phyloP scores from a whole-genome alignment of 2,113 vertebrate species.

The Phodopus roborovskii region DNA sequence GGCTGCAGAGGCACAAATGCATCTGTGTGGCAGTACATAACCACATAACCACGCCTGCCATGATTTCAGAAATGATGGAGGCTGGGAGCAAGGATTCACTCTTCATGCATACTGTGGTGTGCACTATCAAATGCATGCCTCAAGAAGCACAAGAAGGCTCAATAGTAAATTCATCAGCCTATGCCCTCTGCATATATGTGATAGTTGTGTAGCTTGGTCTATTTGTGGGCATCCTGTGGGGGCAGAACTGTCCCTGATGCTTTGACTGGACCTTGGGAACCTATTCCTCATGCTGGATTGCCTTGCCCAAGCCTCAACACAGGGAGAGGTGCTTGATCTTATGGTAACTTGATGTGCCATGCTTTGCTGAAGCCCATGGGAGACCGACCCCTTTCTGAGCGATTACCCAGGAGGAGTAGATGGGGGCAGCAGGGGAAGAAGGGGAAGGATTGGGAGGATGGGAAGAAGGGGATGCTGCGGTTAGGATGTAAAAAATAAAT shows the following conservation, averaged over 20 bases:
- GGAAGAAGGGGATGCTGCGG: too few species aligned
- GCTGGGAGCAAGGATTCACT: background rate
- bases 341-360: background rate
- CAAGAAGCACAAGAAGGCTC: background rate
- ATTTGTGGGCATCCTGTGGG: background rate
- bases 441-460: too few species aligned
- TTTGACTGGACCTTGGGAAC: background rate
- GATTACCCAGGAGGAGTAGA: background rate
- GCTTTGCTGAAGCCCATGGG: background rate
- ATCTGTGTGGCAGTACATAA: too few species aligned
- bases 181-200: background rate
- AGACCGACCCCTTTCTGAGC: background rate
- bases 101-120: background rate
- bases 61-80: background rate
- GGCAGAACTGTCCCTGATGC: background rate
- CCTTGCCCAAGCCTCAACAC: background rate
- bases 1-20: background rate
- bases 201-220: background rate
- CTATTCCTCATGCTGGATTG: background rate
- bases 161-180: background rate
- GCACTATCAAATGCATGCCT: too few species aligned
- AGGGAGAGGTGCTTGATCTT: background rate
- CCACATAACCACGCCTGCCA: too few species aligned
- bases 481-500: background rate
- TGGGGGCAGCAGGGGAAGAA: too few species aligned